phyloP scores from a whole-genome alignment of 2,888 invertebrate species.

The Gonocerus acuteangulatus region DNA sequence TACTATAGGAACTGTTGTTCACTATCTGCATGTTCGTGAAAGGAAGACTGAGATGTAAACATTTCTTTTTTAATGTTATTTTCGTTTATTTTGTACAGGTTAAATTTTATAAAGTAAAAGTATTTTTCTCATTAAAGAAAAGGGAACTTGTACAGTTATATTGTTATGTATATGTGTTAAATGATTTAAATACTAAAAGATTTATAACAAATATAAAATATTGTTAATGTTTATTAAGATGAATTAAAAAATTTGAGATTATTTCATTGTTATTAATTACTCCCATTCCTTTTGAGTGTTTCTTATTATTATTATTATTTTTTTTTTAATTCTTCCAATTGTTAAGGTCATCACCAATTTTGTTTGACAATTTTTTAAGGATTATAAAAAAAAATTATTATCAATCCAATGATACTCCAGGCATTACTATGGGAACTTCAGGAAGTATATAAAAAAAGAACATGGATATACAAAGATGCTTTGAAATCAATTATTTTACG shows the following conservation, averaged over 20 bases:
- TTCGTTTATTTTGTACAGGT: conserved; percentile 16
- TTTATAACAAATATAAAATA: conserved; percentile 4
- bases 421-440: too few species aligned
- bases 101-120: conserved; percentile 19
- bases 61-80: conserved; percentile 13
- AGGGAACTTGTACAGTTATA: conserved; percentile 8
- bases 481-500: too few species aligned
- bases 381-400: too few species aligned
- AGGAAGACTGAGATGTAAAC: conserved; percentile 21
- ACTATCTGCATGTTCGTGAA: conserved; percentile 9
- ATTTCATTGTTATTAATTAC: too few species aligned
- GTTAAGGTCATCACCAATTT: too few species aligned
- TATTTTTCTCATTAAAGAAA: conserved; percentile 9
- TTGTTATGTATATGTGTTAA: conserved; percentile 11
- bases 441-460: too few species aligned
- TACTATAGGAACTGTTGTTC: not conserved
- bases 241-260: conserved; percentile 1
- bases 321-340: too few species aligned
- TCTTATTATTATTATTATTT: too few species aligned
- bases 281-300: too few species aligned
- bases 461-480: too few species aligned
- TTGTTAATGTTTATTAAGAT: conserved; percentile 17
- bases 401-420: too few species aligned
- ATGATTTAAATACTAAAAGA: conserved; percentile 1
- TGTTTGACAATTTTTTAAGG: too few species aligned